These are phyloP conservation scores for Tonatia bakeri DNA, from an alignment of 2,113 vertebrate species.

Conservation along the genomic window DNA sequence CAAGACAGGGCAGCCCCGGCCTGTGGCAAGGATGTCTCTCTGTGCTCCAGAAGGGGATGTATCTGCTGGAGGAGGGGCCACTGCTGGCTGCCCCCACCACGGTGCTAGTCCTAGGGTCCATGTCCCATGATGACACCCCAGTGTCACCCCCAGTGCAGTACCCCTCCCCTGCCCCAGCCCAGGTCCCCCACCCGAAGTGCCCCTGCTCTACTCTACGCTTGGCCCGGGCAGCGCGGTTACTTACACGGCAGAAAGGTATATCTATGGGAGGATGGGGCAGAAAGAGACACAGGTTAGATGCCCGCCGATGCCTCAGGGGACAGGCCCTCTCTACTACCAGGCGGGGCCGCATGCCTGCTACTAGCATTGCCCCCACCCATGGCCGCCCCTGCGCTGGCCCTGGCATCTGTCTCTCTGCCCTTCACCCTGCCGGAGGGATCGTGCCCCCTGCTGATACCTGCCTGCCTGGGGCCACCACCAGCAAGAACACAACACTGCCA, in stretches of 20 bases:
- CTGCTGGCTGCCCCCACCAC: neutral
- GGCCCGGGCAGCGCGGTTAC: slow-evolving; percentile 81
- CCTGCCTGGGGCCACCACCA: slow-evolving; percentile 33
- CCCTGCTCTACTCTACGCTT: slow-evolving; percentile 70
- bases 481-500: slow-evolving; percentile 32
- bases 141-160: neutral
- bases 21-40: neutral
- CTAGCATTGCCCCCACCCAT: slow-evolving; percentile 31
- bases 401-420: slow-evolving; percentile 8
- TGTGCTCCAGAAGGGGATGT: neutral
- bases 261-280: slow-evolving; percentile 86
- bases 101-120: neutral
- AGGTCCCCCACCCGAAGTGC: slow-evolving; percentile 51
- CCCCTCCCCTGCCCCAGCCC: neutral
- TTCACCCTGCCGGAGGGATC: neutral
- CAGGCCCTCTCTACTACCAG: neutral
- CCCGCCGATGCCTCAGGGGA: neutral
- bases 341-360: slow-evolving; percentile 31
- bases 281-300: slow-evolving; percentile 81
- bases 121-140: neutral
- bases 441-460: neutral
- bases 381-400: neutral
- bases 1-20: neutral
- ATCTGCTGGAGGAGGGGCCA: neutral
- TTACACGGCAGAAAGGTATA: slow-evolving; percentile 98